Conservation (phyloP, 2,113 vertebrate genomes). For the Charadrius vociferus region DNA sequence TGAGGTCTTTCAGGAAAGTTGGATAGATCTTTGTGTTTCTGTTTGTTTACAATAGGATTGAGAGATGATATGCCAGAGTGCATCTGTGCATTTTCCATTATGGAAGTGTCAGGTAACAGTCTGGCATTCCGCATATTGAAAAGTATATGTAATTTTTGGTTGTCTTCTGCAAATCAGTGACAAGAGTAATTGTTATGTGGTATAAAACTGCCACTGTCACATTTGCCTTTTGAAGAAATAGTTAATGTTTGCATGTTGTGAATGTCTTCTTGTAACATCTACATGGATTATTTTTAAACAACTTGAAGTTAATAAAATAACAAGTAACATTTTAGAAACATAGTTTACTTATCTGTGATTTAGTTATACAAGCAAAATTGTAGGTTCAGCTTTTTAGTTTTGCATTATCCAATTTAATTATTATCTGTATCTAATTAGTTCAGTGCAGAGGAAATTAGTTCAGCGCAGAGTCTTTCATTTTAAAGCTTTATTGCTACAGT, state of each 20-base stretch:
- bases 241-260: neutral
- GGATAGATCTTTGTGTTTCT: neutral
- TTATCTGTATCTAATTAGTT: neutral
- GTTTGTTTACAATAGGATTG: neutral
- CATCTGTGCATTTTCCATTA: neutral
- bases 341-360: neutral
- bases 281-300: neutral
- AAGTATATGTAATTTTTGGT: neutral
- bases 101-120: neutral
- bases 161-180: neutral
- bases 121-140: neutral
- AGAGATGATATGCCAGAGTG: neutral
- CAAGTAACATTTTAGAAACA: neutral
- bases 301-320: neutral
- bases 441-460: neutral
- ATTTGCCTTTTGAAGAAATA: neutral
- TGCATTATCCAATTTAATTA: neutral
- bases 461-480: neutral
- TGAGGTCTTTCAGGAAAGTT: neutral
- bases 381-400: neutral
- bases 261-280: neutral
- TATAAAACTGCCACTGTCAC: neutral
- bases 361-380: neutral
- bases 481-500: neutral
- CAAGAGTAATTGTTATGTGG: neutral